A percentile compares a stretch with the other conserved stretches of the same genome.
Evolutionary conservation across 2,113 vertebrate species (phyloP).

Genomic region (Zosterops hypoxanthus): DNA sequence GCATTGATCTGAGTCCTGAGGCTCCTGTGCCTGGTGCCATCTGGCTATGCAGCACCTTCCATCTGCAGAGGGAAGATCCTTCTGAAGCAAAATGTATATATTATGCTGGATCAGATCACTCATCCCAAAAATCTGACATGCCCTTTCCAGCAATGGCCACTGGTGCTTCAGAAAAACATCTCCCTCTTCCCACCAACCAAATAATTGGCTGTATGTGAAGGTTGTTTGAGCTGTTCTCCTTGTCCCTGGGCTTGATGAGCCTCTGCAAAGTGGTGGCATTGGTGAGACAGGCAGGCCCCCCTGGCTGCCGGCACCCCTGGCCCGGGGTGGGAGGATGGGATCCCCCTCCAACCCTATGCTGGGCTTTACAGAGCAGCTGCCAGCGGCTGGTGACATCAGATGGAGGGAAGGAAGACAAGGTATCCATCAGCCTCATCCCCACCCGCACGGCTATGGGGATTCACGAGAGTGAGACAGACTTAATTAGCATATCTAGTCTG

Average conservation of each 20-base stretch:
- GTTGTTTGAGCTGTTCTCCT: not conserved
- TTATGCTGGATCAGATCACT: not conserved
- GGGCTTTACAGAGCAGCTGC: no score
- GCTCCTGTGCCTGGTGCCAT: not conserved
- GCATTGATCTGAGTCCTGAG: not conserved
- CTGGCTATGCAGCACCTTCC: not conserved
- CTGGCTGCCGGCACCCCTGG: no score
- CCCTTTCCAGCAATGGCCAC: not conserved
- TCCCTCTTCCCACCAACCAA: not conserved
- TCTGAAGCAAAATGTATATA: not conserved
- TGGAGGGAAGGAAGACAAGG: no score
- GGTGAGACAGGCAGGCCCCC: not conserved
- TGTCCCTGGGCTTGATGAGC: not conserved
- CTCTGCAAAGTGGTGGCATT: rapidly evolving
- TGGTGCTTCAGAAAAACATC: not conserved
- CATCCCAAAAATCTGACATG: rapidly evolving
- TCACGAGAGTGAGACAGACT: no score
- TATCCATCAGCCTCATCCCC: no score
- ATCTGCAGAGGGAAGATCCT: not conserved
- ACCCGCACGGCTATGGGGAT: no score
- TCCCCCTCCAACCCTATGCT: no score
- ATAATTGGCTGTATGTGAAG: not conserved
- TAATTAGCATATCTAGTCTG: no score
- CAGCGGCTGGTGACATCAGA: no score
- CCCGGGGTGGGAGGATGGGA: no score